phyloP scores from a whole-genome alignment of 2,888 invertebrate genomes.

The Tyria jacobaeae region DNA sequence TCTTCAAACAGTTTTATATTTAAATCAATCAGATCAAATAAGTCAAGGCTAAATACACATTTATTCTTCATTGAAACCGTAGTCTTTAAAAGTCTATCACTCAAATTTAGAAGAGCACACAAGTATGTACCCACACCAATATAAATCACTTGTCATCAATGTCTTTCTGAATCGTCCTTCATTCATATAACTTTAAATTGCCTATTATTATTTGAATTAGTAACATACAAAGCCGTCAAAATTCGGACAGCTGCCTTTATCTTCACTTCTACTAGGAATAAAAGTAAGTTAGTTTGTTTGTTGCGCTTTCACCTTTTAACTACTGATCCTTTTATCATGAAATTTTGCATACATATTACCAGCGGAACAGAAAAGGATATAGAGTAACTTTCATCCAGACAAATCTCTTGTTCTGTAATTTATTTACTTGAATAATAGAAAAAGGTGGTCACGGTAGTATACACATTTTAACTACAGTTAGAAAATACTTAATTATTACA shows the following conservation, averaged over 20 bases:
- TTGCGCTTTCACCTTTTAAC: no score
- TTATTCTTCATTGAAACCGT: background rate
- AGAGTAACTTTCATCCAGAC: no score
- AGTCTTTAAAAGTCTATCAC: background rate
- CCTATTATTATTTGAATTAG: background rate
- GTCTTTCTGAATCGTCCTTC: background rate
- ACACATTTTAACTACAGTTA: no score
- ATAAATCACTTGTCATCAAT: background rate
- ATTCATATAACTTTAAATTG: background rate
- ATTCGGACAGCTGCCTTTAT: background rate
- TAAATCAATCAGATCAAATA: background rate
- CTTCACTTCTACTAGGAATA: background rate
- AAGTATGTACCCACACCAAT: background rate
- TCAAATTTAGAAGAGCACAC: background rate
- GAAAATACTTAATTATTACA: no score
- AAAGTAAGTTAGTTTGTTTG: background rate
- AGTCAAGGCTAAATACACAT: background rate
- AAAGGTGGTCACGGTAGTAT: no score
- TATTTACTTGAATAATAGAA: no score
- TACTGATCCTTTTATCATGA: no score
- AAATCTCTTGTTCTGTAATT: no score
- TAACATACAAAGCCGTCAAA: background rate
- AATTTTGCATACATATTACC: no score
- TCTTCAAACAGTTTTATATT: no score
- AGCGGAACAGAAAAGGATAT: no score